These are phyloP conservation scores for Netelia inedita DNA, from an alignment of 2,888 invertebrate species.

Conservation along the genomic window DNA sequence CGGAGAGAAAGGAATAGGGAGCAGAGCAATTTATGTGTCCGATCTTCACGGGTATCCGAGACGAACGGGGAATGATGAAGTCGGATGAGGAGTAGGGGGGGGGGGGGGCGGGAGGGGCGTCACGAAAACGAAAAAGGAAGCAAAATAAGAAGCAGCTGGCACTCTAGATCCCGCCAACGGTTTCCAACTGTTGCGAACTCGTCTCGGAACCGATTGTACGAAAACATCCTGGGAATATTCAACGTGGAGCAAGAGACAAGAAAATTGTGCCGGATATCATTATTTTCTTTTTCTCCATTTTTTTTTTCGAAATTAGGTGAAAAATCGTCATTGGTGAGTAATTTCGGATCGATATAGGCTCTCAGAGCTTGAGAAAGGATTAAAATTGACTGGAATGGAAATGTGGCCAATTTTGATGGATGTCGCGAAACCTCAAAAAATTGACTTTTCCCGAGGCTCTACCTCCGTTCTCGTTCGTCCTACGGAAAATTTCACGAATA, in stretches of 20 bases:
- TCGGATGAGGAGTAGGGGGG: background rate
- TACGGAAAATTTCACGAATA: no score
- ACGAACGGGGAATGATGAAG: constrained; percentile 3
- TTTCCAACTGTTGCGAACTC: constrained; percentile 51
- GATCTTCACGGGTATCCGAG: constrained; percentile 51
- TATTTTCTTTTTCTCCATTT: background rate
- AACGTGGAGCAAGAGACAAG: background rate
- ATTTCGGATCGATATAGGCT: no score
- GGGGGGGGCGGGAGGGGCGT: constrained; percentile 39
- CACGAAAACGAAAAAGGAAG: constrained; percentile 63
- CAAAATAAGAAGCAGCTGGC: constrained; percentile 62
- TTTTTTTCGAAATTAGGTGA: background rate
- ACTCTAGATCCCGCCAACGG: constrained; percentile 41
- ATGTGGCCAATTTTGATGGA: no score
- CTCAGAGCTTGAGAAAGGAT: no score
- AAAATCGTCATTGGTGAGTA: no score
- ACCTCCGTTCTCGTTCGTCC: no score
- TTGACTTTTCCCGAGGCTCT: no score
- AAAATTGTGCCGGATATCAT: background rate
- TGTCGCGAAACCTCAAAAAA: no score
- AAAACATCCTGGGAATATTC: constrained; percentile 23
- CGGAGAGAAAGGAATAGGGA: constrained; percentile 44
- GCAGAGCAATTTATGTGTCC: constrained; percentile 45
- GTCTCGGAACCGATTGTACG: background rate
- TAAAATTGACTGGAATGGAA: no score